Conservation (phyloP, 2,113 vertebrate species). For the Propithecus coquereli region DNA sequence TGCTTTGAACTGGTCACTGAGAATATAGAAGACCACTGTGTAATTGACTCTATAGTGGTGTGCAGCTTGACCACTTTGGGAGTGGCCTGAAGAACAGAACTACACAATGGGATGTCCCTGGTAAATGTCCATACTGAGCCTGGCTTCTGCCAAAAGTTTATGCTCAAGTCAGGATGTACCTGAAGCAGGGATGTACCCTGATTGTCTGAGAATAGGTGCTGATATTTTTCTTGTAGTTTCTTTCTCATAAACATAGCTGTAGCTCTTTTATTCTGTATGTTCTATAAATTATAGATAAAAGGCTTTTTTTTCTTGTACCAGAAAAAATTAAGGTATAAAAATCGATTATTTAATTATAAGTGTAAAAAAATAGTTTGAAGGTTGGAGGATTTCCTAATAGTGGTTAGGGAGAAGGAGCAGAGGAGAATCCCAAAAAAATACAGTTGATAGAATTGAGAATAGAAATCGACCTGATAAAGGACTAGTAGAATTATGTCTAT, state of each 20-base stretch:
- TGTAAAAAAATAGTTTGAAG: slow-evolving; percentile 3
- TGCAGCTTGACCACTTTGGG: neutral
- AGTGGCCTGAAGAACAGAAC: neutral
- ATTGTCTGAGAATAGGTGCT: neutral
- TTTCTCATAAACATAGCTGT: neutral
- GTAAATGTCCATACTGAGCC: neutral
- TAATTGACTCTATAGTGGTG: neutral
- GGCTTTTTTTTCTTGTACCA: neutral
- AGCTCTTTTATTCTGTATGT: neutral
- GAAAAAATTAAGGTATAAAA: slow-evolving; percentile 26
- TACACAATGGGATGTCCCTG: neutral
- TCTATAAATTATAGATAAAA: slow-evolving; percentile 18
- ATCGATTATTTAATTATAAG: neutral
- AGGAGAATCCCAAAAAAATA: neutral
- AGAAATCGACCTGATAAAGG: neutral
- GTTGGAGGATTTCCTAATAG: neutral
- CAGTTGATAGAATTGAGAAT: neutral
- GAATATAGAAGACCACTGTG: neutral
- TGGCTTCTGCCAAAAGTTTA: neutral
- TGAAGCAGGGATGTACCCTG: neutral
- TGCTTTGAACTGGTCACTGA: neutral
- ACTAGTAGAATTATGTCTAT: neutral
- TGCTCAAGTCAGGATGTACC: neutral
- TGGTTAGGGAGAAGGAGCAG: neutral
- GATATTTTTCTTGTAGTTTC: neutral